Percentiles rank a stretch among this genome's conserved stretches.
Conservation (phyloP, 2,113 vertebrate species). For the Pseudorectes ferrugineus region DNA sequence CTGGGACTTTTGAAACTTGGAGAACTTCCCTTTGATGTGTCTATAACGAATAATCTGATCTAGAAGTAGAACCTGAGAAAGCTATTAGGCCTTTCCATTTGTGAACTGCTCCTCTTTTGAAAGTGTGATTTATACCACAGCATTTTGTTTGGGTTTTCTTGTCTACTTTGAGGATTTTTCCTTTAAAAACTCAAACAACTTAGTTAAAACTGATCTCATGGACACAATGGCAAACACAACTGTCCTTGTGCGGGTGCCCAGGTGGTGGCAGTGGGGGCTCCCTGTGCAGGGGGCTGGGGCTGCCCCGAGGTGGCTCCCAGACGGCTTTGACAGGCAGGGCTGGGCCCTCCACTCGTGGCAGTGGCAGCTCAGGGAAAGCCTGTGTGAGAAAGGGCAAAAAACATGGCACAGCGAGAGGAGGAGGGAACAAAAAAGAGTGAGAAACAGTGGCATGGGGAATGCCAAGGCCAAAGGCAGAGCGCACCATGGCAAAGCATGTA, state of each 20-base stretch:
- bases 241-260: rapidly evolving
- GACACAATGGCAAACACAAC: background rate
- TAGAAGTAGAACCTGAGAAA: background rate
- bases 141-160: background rate
- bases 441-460: background rate
- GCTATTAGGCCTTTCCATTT: background rate
- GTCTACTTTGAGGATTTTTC: background rate
- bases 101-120: background rate
- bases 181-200: background rate
- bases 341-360: rapidly evolving
- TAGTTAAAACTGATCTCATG: background rate
- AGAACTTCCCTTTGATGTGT: background rate
- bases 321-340: rapidly evolving
- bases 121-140: background rate
- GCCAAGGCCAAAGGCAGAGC: background rate
- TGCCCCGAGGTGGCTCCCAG: rapidly evolving
- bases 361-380: background rate
- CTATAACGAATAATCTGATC: background rate
- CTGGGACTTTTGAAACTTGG: background rate
- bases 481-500: rapidly evolving
- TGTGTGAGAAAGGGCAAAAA: background rate
- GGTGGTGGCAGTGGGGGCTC: background rate
- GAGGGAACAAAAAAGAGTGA: background rate
- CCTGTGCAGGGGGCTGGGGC: rapidly evolving
- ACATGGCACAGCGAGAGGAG: background rate